Base-by-base conservation (phyloP, 2,888 invertebrate genomes). In the Antheraea yamamai region DNA sequence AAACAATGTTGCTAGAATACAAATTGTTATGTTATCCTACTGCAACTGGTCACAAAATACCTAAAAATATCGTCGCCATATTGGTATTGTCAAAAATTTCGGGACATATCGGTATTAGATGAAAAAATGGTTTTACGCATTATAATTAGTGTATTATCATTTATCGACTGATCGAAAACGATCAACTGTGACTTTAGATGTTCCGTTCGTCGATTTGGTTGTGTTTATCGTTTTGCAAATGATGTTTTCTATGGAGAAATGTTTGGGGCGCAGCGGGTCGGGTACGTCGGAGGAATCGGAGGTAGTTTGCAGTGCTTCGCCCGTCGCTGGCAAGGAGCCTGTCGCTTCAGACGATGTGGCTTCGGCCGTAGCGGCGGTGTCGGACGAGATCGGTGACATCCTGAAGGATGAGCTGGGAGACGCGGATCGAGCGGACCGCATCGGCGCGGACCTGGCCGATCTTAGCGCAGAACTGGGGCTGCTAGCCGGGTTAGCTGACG, bases 61-160 rank as follows among this genome's bases (percentile, higher is more conserved):
- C 94, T 94, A 94, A 94, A 95, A 93, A 93, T 94, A 93, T 82
- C 94, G 95, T 92, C 95, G 95, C 95, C 95, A 95, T 95, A 95
- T 95, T 95, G 95, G 95, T 94, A 95, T 95, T 95, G 95, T 95
- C 95, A 95, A 95, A 94, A 93, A 92, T 87, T 91, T 92, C 87
- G 90, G 89, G 88, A 85, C 89, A 86, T 84, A 89, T 90, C 87
- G 88, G 92, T 92, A 91, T 89, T 87, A 64, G 89, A 89, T 86
- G 90, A 91, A 92, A 94, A 95, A 94, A 94, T 94, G 95, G 87
- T 92, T 92, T 92, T 90, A 90, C 90, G 87, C 85, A 87, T 87
- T 87, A 82, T 86, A 86, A 84, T 86, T 84, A 87, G 82, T 87
- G 86, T 87, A 87, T 91, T 89, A 82, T 84, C 86, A 82, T 85